Percentiles rank a stretch among this genome's conserved stretches.
Evolutionary conservation across 2,888 invertebrate genomes (phyloP).

Genomic region (Cecidostiba fungosa): DNA sequence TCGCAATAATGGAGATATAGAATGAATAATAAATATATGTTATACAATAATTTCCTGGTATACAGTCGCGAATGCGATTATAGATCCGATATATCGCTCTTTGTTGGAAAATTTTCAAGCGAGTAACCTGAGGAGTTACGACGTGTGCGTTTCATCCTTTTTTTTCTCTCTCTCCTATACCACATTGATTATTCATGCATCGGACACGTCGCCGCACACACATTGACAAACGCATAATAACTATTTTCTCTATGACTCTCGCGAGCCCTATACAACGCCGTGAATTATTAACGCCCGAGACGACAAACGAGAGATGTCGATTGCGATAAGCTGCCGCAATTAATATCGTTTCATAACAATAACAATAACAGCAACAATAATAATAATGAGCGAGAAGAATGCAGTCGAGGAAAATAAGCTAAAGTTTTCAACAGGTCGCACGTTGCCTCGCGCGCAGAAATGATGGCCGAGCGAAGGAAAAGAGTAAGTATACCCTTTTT

Average conservation of each 20-base stretch:
- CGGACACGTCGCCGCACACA: neutral
- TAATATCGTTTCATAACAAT: neutral
- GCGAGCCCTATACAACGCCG: neutral
- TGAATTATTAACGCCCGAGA: slow-evolving; percentile 40
- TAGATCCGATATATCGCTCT: slow-evolving; percentile 20
- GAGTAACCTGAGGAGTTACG: slow-evolving; percentile 13
- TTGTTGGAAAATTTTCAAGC: slow-evolving; percentile 36
- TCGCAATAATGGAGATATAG: neutral
- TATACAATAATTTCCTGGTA: slow-evolving; percentile 12
- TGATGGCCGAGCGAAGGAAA: neutral
- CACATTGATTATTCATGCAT: slow-evolving; percentile 50
- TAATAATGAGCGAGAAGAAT: neutral
- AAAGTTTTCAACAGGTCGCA: neutral
- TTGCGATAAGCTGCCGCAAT: slow-evolving; percentile 24
- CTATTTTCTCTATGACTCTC: slow-evolving; percentile 21
- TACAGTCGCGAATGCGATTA: neutral
- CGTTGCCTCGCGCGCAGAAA: neutral
- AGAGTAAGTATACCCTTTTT: neutral
- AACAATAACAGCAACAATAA: slow-evolving; percentile 54
- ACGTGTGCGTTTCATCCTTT: slow-evolving; percentile 5
- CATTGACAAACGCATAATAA: slow-evolving; percentile 35
- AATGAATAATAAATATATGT: neutral
- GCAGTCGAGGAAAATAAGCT: neutral
- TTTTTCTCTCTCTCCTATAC: neutral
- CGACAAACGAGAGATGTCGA: slow-evolving; percentile 10